Percentiles rank a stretch among this genome's conserved stretches.
Conservation (phyloP, 2,888 invertebrate species). For the Rhyacophila evoluta region DNA sequence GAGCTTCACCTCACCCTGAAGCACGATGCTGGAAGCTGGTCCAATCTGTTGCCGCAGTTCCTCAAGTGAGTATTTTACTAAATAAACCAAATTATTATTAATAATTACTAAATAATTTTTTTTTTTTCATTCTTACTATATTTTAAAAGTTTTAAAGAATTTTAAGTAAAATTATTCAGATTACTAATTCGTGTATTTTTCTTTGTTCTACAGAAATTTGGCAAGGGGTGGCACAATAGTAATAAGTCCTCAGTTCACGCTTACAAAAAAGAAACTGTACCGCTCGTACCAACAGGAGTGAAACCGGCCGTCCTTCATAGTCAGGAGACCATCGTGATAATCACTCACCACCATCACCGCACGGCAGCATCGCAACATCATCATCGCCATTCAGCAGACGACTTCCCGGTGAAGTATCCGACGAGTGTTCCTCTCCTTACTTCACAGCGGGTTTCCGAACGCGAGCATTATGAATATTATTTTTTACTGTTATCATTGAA, state of each 20-base stretch:
- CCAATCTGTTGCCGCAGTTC: constrained; percentile 87
- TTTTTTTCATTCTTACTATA: neutral
- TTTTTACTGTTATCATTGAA: constrained; percentile 36
- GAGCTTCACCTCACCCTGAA: constrained; percentile 90
- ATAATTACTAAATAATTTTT: too few relatives aligned
- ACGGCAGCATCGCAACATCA: constrained; percentile 1
- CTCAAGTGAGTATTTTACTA: constrained; percentile 83
- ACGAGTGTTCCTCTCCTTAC: constrained; percentile 7
- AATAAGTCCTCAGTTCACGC: constrained; percentile 88
- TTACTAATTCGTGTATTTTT: constrained; percentile 38
- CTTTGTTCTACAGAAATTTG: constrained; percentile 76
- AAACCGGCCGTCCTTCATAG: constrained; percentile 25
- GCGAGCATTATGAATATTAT: constrained; percentile 27
- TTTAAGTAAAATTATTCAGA: constrained; percentile 55
- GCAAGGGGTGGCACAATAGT: constrained; percentile 88
- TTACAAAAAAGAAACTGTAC: constrained; percentile 93
- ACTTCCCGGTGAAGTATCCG: neutral
- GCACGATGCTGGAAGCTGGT: constrained; percentile 90
- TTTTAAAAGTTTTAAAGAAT: neutral
- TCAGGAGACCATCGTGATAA: constrained; percentile 18
- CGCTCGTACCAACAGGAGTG: constrained; percentile 76
- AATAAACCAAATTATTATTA: too few relatives aligned
- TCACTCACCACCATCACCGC: constrained; percentile 19
- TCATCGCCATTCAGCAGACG: neutral
- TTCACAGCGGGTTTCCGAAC: neutral